Base-by-base conservation (phyloP, 2,797 vertebrate genomes). In the Oryzias dopingdopingensis region DNA sequence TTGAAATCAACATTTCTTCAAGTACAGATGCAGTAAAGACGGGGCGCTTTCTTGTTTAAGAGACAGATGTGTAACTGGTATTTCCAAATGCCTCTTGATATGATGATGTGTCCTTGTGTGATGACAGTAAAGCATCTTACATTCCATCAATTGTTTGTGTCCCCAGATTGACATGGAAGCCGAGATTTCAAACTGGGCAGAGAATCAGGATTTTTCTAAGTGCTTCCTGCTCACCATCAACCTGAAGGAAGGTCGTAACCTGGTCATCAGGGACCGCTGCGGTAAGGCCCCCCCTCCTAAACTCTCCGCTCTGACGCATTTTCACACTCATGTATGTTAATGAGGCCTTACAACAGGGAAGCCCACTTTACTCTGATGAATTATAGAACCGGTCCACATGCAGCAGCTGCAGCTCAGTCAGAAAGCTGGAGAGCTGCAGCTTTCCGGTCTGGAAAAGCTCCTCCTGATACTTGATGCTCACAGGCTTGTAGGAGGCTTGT, bases 231-330 rank as follows among this genome's bases (percentile, higher is more conserved):
- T 99, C 75, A 94, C 90, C 70, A 91, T 99, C 81, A 93, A 92
- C 67, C 90, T 99, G 67, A 96, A 91, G 83, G 94, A 96, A 78
- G 97, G 97, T 54, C 79, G 88, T 23, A 95, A 96, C 74, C 91
- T 99, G 61, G 97, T 97, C 60, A 87, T 98, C 88, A 88, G 96
- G 46, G 97, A 99, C 80, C 95, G 97, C 65, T 96, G 94, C 23
- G 97, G 97, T 99, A 90, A 94, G 70, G 52, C 7, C 5, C 23
- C 14, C 6, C 32, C 42, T 5, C 20, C 24, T 12, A 13, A 17
- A 14, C 20, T 10, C 6, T 18, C 17, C 26, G 44, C 47, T 7
- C 18, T 20, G 15, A 20, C 37, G 8, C 14, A 20, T 23, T 14
- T 22, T 17, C 16, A 44, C 1, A 23, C 17, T 50, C 15, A 52